These are phyloP conservation scores for Andrena chrysosceles DNA, from an alignment of 2,888 invertebrate species.

Conservation along the genomic window DNA sequence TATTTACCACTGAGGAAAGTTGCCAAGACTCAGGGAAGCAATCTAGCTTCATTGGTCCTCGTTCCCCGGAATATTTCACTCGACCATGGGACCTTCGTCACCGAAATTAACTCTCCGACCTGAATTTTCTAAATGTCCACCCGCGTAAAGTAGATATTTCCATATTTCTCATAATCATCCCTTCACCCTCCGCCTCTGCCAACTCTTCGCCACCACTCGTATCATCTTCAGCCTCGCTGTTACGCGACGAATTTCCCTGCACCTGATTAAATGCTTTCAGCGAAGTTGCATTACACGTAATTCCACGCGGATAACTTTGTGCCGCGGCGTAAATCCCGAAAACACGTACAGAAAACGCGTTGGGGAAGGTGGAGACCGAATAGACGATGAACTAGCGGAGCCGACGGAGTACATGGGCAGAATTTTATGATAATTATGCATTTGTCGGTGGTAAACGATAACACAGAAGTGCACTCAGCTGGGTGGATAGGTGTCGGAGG, in stretches of 20 bases:
- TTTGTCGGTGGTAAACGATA: constrained; percentile 29
- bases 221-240: not conserved
- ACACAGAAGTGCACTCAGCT: constrained; percentile 37
- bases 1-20: no score
- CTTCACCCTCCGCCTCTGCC: no score
- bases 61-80: not conserved
- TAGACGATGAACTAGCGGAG: not conserved
- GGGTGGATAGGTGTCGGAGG: not conserved
- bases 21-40: no score
- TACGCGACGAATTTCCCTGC: not conserved
- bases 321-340: not conserved
- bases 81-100: not conserved
- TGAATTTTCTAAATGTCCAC: not conserved
- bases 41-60: not conserved
- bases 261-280: not conserved
- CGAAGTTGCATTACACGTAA: not conserved
- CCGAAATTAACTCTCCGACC: constrained; percentile 1
- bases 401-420: not conserved
- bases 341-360: not conserved
- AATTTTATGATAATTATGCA: constrained; percentile 36
- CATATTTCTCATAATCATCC: no score
- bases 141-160: not conserved
- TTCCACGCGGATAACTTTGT: not conserved
- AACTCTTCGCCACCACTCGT: not conserved
- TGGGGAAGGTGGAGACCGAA: not conserved